Conservation (phyloP, 2,888 invertebrate genomes). For the Augochlorella aurata region DNA sequence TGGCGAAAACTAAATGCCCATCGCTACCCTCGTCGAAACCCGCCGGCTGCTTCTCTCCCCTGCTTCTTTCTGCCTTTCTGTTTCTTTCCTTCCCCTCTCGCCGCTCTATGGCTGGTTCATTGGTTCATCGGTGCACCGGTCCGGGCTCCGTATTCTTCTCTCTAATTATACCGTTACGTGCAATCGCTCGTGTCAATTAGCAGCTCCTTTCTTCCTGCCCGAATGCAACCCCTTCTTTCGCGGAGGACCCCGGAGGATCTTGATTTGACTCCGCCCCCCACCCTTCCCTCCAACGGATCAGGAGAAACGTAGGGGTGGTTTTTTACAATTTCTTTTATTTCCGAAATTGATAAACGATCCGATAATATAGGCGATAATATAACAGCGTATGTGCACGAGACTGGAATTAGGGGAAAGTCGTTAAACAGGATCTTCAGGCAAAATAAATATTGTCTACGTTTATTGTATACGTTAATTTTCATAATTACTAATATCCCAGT, state of each 20-base stretch:
- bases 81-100: constrained; percentile 52
- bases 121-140: constrained; percentile 71
- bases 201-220: constrained; percentile 69
- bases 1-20: constrained; percentile 30
- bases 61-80: constrained; percentile 64
- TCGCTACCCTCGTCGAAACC: constrained; percentile 64
- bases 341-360: too few species aligned
- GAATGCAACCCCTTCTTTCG: constrained; percentile 51
- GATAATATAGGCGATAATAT: too few species aligned
- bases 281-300: neutral
- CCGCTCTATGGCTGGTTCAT: constrained; percentile 59
- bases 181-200: constrained; percentile 73
- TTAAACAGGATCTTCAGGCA: too few species aligned
- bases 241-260: constrained; percentile 46
- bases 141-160: constrained; percentile 70
- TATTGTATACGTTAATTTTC: too few species aligned
- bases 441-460: too few species aligned
- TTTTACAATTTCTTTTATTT: neutral
- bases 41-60: constrained; percentile 68
- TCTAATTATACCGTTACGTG: constrained; percentile 73
- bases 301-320: neutral
- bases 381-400: too few species aligned
- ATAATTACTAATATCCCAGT: too few species aligned
- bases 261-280: constrained; percentile 53
- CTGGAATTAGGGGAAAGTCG: too few species aligned